phyloP scores from a whole-genome alignment of 2,113 vertebrate species.

The Poicephalus meyeri region DNA sequence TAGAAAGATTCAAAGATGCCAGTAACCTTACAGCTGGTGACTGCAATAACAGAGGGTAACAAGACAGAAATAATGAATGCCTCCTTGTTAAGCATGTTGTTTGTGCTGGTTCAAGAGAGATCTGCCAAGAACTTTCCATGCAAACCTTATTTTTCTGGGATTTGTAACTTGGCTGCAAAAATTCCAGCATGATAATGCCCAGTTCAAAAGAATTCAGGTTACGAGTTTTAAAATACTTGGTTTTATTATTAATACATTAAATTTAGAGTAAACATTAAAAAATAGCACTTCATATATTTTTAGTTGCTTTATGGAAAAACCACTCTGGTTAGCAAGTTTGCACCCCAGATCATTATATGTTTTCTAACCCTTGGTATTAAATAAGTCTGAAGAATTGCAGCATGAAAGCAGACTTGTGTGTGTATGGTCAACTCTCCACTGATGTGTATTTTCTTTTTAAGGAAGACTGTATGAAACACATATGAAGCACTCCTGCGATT shows the following conservation, averaged over 20 bases:
- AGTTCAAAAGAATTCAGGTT: not conserved
- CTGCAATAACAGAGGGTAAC: not conserved
- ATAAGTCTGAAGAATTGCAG: not conserved
- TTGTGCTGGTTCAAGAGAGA: not conserved
- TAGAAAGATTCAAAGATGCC: not conserved
- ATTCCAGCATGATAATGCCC: not conserved
- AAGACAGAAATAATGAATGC: slow-evolving; percentile 39
- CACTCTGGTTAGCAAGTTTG: not conserved
- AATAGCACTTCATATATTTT: not conserved
- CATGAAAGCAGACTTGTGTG: not conserved
- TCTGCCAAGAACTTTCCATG: slow-evolving; percentile 51
- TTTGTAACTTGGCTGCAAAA: slow-evolving; percentile 18
- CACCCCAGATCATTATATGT: not conserved
- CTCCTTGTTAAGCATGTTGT: slow-evolving; percentile 41
- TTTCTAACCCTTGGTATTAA: not conserved
- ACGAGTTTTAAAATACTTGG: not conserved
- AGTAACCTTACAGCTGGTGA: not conserved
- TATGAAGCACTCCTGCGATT: not conserved
- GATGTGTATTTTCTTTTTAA: not conserved
- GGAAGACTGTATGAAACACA: not conserved
- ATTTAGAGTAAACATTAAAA: not conserved
- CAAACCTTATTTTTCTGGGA: slow-evolving; percentile 41
- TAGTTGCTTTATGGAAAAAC: not conserved
- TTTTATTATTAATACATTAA: not conserved
- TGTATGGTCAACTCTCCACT: not conserved